Evolutionary conservation across 2,797 vertebrate genomes (phyloP), one percentile per base, ranked within the genome.

Genomic region (Taenioides sp.): DNA sequence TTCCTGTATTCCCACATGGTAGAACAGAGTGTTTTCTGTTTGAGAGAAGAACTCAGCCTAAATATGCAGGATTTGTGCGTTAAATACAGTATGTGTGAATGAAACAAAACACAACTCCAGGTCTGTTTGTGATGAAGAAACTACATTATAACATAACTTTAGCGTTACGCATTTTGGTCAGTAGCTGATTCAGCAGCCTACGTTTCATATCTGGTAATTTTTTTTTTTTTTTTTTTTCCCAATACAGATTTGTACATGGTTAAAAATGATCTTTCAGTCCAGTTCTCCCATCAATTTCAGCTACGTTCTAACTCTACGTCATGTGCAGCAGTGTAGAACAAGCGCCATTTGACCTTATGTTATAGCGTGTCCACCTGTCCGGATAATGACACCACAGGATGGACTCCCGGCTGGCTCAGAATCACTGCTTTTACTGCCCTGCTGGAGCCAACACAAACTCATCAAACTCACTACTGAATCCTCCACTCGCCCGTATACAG

Each of bases 401-500:
- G 49, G 84, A 79, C 72, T 83, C 78, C 67, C 72, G 75, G 83
- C 80, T 79, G 52, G 55, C 70, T 77, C 82, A 1, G 72, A 86
- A 86, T 74, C 75, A 11, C 76, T 72, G 78, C 78, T 85, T 88
- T 88, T 83, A 88, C 60, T 60, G 71, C 75, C 72, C 43, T 4
- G 69, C 70, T 28, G 72, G 76, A 79, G 58, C 72, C 76, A 65
- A 68, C 68, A 49, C 62, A 54, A 47, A 16, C 43, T 47, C 43
- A 78, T 76, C 71, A 75, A 81, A 83, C 49, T 40, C 52, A 62
- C 58, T 5, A 65, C 75, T 14, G 43, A 47, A 47, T 47, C 43
- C 60, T 61, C 74, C 70, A 71, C 81, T 20, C 68, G 43, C 67
- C 63, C 67, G 54, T 62, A 4, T 34, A 75, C 71, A 63, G 34